Evolutionary conservation across 2,797 vertebrate species (phyloP), one percentile per base, ranked within the genome.

Genomic region (Falco peregrinus): DNA sequence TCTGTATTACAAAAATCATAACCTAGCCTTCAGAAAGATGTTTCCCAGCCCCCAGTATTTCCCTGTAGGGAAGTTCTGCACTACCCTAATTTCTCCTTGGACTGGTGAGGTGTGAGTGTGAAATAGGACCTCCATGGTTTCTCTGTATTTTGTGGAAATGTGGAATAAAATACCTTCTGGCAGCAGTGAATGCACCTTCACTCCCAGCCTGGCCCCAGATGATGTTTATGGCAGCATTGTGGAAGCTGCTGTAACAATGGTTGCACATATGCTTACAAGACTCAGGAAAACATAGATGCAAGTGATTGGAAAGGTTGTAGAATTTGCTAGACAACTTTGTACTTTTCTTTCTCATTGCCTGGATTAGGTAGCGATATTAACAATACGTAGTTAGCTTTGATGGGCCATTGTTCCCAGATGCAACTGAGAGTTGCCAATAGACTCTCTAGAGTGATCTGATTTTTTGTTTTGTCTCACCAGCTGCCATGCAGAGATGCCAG

Each of bases 341-440:
- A 53, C 67, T 90, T 86, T 73, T 67, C 69, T 84, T 71, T 84
- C 63, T 71, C 0, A 0, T 75, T 85, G 74, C 59, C 86, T 87
- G 91, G 81, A 85, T 95, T 93, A 96, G 96, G 96, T 95, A 63
- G 84, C 60, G 61, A 60, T 84, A 35, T 89, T 90, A 89, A 95
- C 92, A 94, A 94, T 92, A 64, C 1, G 0, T 93, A 92, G 95
- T 97, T 97, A 97, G 92, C 92, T 93, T 82, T 97, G 94, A 95
- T 96, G 95, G 95, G 93, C 95, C 95, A 93, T 97, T 97, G 96
- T 97, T 96, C 84, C 91, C 96, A 97, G 96, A 95, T 97, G 96
- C 95, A 89, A 95, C 90, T 92, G 90, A 89, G 84, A 95, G 75
- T 94, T 97, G 96, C 95, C 96, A 97, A 95, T 90, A 93, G 81